Conservation (phyloP, 23 tunicate species). For the Oikopleura dioica region DNA sequence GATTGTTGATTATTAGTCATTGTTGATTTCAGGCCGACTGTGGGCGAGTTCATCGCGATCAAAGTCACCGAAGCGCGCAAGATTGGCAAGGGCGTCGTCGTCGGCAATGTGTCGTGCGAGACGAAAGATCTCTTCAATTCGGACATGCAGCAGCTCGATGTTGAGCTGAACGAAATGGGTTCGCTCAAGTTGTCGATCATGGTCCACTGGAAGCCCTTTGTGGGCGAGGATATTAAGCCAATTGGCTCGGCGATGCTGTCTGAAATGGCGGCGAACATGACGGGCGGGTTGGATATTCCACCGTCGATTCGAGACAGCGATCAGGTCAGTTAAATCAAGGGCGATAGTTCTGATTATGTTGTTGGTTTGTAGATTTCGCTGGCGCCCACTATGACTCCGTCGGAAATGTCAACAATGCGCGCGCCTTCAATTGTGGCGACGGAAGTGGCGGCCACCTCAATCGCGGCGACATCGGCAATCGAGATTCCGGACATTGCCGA, state of each 20-base stretch:
- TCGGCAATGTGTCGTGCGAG: conserved; percentile 33
- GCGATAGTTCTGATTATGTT: neutral
- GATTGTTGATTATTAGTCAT: no score
- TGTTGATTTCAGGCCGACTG: neutral
- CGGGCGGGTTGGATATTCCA: neutral
- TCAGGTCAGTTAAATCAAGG: neutral
- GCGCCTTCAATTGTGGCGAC: neutral
- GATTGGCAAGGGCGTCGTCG: conserved; percentile 31
- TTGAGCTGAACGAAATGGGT: conserved; percentile 28
- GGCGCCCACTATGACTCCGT: conserved; percentile 13
- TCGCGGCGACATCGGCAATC: neutral
- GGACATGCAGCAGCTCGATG: conserved; percentile 18
- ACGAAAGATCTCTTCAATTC: conserved; percentile 29
- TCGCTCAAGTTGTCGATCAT: neutral
- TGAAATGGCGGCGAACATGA: neutral
- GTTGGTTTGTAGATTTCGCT: neutral
- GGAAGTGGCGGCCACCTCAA: neutral
- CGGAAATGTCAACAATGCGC: neutral
- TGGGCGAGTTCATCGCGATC: neutral
- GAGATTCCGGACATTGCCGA: conserved; percentile 5
- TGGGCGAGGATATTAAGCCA: neutral
- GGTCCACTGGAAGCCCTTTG: neutral
- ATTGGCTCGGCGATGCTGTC: neutral
- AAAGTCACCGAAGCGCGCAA: conserved; percentile 29
- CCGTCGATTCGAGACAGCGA: neutral